Evolutionary conservation across 2,797 vertebrate genomes (phyloP).

Genomic region (Crypturellus tataupa): DNA sequence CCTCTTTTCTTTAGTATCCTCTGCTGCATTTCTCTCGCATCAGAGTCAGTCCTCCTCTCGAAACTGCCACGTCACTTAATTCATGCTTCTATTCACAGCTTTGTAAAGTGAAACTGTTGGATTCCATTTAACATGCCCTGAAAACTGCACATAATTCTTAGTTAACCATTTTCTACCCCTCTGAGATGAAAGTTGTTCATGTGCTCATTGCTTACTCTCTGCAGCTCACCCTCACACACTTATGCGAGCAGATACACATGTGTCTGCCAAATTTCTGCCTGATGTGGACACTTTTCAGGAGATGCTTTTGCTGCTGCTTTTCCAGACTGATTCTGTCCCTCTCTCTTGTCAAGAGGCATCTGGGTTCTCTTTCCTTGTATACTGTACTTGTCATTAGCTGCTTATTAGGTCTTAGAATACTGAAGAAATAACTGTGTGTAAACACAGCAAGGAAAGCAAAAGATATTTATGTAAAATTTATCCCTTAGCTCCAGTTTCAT

Average conservation of each 20-base stretch:
- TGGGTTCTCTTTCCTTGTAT: neutral
- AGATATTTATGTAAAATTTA: neutral
- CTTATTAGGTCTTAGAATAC: neutral
- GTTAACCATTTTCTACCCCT: neutral
- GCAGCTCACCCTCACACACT: neutral
- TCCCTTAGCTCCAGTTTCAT: neutral
- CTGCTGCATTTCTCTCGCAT: neutral
- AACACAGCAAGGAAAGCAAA: neutral
- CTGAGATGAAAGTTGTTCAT: neutral
- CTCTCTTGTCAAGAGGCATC: neutral
- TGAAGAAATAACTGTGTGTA: neutral
- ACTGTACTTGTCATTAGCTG: neutral
- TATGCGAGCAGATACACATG: neutral
- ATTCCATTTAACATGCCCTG: neutral
- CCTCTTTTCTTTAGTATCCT: neutral
- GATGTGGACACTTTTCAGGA: neutral
- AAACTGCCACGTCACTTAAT: neutral
- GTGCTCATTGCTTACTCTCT: neutral
- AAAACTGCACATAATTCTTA: neutral
- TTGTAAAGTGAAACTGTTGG: neutral
- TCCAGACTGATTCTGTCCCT: neutral
- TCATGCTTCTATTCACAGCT: neutral
- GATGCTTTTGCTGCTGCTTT: neutral
- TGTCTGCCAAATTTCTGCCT: neutral
- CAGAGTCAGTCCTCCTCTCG: neutral